A percentile compares a stretch with the other conserved stretches of the same genome.
These are phyloP conservation scores for Hydractinia echinata DNA, from an alignment of 30 jellyfish, hydroid and myxozoan genomes.

Conservation along the genomic window DNA sequence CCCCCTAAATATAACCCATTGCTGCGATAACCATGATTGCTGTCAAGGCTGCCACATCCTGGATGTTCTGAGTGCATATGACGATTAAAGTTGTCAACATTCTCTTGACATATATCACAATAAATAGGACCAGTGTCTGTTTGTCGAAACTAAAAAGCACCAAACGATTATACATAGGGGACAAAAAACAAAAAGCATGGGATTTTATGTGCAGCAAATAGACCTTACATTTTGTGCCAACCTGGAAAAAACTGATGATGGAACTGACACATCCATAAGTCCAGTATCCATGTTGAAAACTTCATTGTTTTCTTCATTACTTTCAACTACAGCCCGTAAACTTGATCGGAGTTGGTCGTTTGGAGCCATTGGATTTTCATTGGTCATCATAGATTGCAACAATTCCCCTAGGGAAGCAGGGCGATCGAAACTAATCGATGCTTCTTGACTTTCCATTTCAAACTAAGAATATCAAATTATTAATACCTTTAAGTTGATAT, in stretches of 20 bases:
- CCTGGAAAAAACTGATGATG: conserved; percentile 2
- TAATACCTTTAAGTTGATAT: too few relatives aligned
- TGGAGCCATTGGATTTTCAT: neutral
- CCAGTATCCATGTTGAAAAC: neutral
- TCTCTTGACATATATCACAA: conserved; percentile 71
- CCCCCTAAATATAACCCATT: conserved; percentile 76
- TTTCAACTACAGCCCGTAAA: conserved; percentile 5
- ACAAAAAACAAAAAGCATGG: neutral
- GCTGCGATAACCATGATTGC: conserved; percentile 87
- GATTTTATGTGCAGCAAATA: neutral
- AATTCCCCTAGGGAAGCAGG: neutral
- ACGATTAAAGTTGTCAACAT: conserved; percentile 38
- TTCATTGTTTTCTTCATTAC: neutral
- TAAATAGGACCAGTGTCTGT: conserved; percentile 7
- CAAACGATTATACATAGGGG: neutral
- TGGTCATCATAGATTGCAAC: neutral
- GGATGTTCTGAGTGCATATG: conserved; percentile 84
- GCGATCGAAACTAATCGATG: conserved; percentile 6
- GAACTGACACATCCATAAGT: neutral
- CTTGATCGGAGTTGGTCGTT: neutral
- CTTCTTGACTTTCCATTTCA: conserved; percentile 23
- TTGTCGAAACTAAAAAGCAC: neutral
- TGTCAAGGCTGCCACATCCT: conserved; percentile 80
- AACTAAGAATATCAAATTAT: neutral
- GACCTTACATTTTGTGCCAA: conserved; percentile 1